These are phyloP conservation scores for Monoplex corrugatus DNA, from an alignment of 2,888 invertebrate genomes.

Conservation along the genomic window DNA sequence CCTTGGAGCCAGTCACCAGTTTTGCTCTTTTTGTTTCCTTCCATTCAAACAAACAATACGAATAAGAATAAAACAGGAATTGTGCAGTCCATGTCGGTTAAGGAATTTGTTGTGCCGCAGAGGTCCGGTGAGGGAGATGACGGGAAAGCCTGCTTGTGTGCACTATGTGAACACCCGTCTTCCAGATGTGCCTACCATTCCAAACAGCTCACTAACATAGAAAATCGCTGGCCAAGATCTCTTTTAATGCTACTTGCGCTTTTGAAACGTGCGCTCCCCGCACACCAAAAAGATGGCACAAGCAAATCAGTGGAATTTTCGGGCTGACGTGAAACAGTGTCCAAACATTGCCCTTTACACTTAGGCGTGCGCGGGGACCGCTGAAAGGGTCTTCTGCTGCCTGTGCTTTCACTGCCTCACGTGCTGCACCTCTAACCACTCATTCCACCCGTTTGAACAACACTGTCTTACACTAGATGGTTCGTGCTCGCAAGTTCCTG, in stretches of 20 bases:
- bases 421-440: no score
- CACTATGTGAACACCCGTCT: slow-evolving; percentile 40
- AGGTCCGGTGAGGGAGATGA: neutral
- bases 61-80: no score
- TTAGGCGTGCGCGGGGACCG: slow-evolving; percentile 27
- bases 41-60: neutral
- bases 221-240: neutral
- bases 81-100: no score
- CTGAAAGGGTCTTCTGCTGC: neutral
- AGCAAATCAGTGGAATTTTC: slow-evolving; percentile 52
- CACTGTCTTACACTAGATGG: neutral
- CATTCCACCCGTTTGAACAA: slow-evolving; percentile 46
- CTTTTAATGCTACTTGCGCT: neutral
- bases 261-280: neutral
- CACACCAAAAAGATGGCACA: neutral
- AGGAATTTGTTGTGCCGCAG: neutral
- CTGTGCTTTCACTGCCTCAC: neutral
- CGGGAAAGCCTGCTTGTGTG: slow-evolving; percentile 18
- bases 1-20: no score
- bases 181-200: slow-evolving; percentile 46
- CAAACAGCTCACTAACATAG: neutral
- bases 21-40: no score
- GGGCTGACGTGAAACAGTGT: slow-evolving; percentile 44
- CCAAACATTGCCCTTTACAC: slow-evolving; percentile 47
- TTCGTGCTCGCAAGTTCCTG: no score